phyloP scores from a whole-genome alignment of 2,797 vertebrate species.

The Paguma larvata region DNA sequence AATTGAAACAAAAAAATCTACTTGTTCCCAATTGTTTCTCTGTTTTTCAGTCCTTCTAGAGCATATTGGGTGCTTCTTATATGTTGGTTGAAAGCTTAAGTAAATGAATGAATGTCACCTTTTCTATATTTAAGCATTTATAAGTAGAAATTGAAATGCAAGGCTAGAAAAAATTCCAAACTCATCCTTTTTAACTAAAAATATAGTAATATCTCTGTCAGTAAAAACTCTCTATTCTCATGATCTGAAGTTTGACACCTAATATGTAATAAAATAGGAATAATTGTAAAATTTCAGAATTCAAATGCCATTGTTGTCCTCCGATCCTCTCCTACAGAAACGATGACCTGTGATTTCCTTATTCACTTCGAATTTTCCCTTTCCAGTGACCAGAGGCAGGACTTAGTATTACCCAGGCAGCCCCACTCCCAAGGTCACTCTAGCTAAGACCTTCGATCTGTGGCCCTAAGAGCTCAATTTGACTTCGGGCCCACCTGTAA shows the following conservation, averaged over 20 bases:
- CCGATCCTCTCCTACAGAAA: neutral
- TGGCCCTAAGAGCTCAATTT: neutral
- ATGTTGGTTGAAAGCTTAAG: neutral
- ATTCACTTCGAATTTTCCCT: neutral
- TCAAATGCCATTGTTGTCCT: neutral
- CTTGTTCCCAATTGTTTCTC: neutral
- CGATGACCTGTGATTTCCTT: neutral
- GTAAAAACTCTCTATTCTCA: neutral
- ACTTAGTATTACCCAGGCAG: neutral
- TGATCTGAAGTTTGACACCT: neutral
- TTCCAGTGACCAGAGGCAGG: neutral
- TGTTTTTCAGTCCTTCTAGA: neutral
- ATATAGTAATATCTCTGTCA: neutral
- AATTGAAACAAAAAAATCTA: neutral
- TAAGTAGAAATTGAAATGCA: neutral
- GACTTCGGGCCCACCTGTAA: neutral
- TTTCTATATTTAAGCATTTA: neutral
- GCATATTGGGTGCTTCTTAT: neutral
- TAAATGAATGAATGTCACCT: neutral
- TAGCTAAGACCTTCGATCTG: neutral
- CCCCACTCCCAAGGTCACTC: fast-evolving
- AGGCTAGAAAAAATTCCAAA: neutral
- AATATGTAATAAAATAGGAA: neutral
- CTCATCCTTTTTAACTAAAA: neutral
- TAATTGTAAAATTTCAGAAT: neutral